Base-by-base conservation (phyloP, 2,797 vertebrate genomes). In the Pangasius sanitwongsei region DNA sequence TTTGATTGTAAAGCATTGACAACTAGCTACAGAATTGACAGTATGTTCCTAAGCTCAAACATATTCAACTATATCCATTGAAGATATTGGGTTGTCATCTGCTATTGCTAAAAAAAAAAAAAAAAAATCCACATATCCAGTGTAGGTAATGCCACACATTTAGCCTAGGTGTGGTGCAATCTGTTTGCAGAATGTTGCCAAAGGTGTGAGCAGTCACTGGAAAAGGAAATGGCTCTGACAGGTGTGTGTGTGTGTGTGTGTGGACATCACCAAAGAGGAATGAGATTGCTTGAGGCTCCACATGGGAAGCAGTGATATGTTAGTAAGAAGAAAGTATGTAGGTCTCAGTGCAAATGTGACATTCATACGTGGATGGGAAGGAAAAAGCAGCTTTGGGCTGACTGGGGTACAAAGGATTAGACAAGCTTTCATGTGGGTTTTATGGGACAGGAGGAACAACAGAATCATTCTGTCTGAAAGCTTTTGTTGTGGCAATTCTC, bases 181-280 rank as follows among this genome's bases (percentile, higher is more conserved):
- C 28, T 90, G 91, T 87, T 81, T 87, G 50, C 69, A 28, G 85
- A 87, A 91, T 63, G 41, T 93, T 93, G 90, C 55, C 65, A 48
- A 91, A 95, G 94, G 94, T 93, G 93, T 94, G 91, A 93, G 89
- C n/a, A 87, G 48, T 87, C 63, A 83, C 15, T 5, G 87, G 70
- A 87, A 90, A 91, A 92, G 94, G 94, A 94, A 94, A 92, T 87
- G 89, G 78, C 15, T 63, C 72, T 90, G 83, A 53, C 89, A 90
- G 87, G 87, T 91, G 89, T 90, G 86, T 81, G 75, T 78, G 20
- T 80, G 75, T 78, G 86, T 91, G 87, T 90, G 86, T 81, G 75
- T 78, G 15, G 41, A 55, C 23, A 63, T 61, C 67, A 75, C 48
- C 78, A 25, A 81, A 48, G 4, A n/a, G 53, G 20, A 86, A 88